Base-by-base conservation (phyloP, 2,797 vertebrate species). In the Poecilia gillii region DNA sequence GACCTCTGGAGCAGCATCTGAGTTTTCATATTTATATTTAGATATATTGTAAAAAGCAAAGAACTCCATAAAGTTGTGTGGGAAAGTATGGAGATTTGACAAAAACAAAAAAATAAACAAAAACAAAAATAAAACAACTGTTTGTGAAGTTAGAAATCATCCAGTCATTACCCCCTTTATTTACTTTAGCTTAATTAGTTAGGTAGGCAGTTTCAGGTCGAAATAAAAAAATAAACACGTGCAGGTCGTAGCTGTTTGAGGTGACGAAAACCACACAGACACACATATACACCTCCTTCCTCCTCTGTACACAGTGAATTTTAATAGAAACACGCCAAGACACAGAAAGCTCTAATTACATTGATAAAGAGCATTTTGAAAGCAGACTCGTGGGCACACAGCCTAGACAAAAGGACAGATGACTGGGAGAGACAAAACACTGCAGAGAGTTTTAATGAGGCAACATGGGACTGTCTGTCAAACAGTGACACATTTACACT, bases 361-460 rank as follows among this genome's bases (percentile, higher is more conserved):
- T 81, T 84, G 82, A 85, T 85, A 85, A 89, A 81, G 51, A 71
- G 46, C 78, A 66, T 85, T 82, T 93, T 87, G 83, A 76, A 81
- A 81, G 81, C 41, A 20, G 66, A 84, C 68, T 71, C 41, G 5
- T 71, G 68, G 68, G 68, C 41, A 45, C 73, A 36, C 73, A 82
- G 89, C 91, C 89, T 85, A 89, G 86, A 91, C 87, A 89, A 89
- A 91, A 86, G 82, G 89, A 92, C 88, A 88, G 88, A 90, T 91
- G 91, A 93, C 88, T 92, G 86, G 83, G 84, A 88, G 80, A 91
- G 85, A 89, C 84, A 88, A 90, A 93, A 90, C 86, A 83, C 39
- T 84, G 89, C 89, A 77, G 85, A 82, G 83, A 87, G 87, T 94
- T 94, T 92, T 95, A 95, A 95, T 94, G 90, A 94, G 91, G 75